Evolutionary conservation across 1,140 invertebrate species (phyloP).

Genomic region (Cydia strobilella): DNA sequence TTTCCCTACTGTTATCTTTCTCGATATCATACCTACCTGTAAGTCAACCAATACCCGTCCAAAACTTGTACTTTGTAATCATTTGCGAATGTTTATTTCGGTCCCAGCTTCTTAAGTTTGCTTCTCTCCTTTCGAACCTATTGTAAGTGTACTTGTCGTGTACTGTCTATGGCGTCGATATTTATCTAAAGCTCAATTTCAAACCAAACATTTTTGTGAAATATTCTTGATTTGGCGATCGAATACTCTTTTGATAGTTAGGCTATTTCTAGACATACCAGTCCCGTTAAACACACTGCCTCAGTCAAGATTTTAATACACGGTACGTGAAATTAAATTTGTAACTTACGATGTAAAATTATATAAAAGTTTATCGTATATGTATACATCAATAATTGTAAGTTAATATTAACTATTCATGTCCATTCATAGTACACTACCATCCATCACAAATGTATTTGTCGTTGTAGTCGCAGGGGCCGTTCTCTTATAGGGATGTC

Average conservation of each 20-base stretch:
- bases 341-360: slow-evolving; percentile 15
- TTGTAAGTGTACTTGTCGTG: slow-evolving; percentile 11
- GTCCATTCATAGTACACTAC: slow-evolving; percentile 25
- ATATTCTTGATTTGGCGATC: slow-evolving; percentile 1
- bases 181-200: neutral
- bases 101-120: neutral
- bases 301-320: slow-evolving; percentile 16
- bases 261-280: slow-evolving; percentile 1
- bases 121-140: slow-evolving; percentile 18
- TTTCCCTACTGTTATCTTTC: neutral
- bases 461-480: slow-evolving; percentile 11
- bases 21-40: slow-evolving; percentile 30
- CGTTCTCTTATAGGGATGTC: neutral
- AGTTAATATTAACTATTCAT: slow-evolving; percentile 22
- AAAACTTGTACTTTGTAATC: slow-evolving; percentile 17
- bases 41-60: slow-evolving; percentile 28
- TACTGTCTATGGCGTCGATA: slow-evolving; percentile 3
- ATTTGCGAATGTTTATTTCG: slow-evolving; percentile 21
- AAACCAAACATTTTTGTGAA: neutral
- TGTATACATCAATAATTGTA: slow-evolving; percentile 31
- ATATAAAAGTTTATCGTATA: slow-evolving; percentile 20
- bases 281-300: slow-evolving; percentile 17
- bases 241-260: slow-evolving; percentile 13
- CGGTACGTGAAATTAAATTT: slow-evolving; percentile 25
- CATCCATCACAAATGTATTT: slow-evolving; percentile 25